Percentiles rank a stretch among this genome's conserved stretches.
These are phyloP conservation scores for Anhinga anhinga DNA, from an alignment of 2,113 vertebrate species.

Conservation along the genomic window DNA sequence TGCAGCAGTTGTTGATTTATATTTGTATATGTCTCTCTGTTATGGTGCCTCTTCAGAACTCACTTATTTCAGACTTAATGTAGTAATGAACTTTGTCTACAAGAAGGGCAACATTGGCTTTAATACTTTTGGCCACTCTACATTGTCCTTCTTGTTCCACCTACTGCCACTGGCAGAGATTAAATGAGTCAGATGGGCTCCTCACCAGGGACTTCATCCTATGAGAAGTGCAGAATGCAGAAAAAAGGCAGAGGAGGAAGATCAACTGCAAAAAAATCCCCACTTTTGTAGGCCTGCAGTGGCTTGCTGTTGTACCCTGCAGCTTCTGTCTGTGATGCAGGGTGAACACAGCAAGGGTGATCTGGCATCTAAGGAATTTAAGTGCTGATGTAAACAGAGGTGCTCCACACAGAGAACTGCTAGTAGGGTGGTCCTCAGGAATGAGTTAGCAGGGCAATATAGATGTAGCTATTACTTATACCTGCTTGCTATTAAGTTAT, in stretches of 20 bases:
- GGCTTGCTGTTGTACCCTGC: not conserved
- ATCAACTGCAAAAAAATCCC: not conserved
- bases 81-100: not conserved
- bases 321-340: not conserved
- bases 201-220: not conserved
- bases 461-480: not conserved
- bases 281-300: not conserved
- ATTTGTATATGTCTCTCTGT: not conserved
- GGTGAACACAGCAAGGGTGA: not conserved
- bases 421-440: not conserved
- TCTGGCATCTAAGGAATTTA: not conserved
- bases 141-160: not conserved
- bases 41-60: not conserved
- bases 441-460: not conserved
- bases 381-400: not conserved
- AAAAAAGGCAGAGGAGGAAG: not conserved
- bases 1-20: not conserved
- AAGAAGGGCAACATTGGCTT: not conserved
- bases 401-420: not conserved
- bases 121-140: not conserved
- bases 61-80: not conserved
- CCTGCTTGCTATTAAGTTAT: not conserved
- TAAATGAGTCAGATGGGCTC: not conserved
- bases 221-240: not conserved
- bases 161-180: not conserved